Evolutionary conservation across 2,113 vertebrate species (phyloP), one percentile per base, ranked within the genome.

Genomic region (Paradoxurus hermaphroditus): DNA sequence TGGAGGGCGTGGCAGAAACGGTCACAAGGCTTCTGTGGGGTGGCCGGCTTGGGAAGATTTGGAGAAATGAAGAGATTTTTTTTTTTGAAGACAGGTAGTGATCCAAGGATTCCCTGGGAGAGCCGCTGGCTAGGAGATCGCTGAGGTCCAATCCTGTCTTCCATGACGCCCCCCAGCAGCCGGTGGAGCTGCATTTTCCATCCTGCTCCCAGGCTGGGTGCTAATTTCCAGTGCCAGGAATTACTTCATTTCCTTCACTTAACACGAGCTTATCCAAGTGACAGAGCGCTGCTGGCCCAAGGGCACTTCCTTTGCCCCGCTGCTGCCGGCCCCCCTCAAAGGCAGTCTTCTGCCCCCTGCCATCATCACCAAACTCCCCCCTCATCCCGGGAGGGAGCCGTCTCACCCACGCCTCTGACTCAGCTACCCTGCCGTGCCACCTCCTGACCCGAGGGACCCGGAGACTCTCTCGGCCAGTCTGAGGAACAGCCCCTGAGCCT

Each of bases 151-250:
- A 6, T 49, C 46, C 81, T 34, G 3, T 12, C 51, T 39, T 10
- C 73, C 12, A 1, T 5, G 16, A 16, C 25, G n/a, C 3, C 53
- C 23, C 96, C 98, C 90, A 85, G 83, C 18, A 51, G 46, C 79
- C 86, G 63, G 93, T 62, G 59, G 68, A 0, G 18, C 72, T 18
- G 12, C 15, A 0, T 67, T 98, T 98, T 98, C 97, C 93, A 97
- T 89, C 92, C 83, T 13, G 81, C 56, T 91, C 96, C 96, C 88
- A 72, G 87, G 92, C 93, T 88, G 75, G 97, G 95, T 97, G 98
- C 98, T 98, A 81, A 89, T 98, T 97, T 97, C 97, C 91, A 72
- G 92, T 97, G 96, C 94, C 97, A 90, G 96, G 90, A 79, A 3
- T 96, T 91, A 96, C 75, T 92, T 98, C 95, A 56, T 96, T 98